Base-by-base conservation (phyloP, 2,113 vertebrate genomes). In the Perognathus longimembris region DNA sequence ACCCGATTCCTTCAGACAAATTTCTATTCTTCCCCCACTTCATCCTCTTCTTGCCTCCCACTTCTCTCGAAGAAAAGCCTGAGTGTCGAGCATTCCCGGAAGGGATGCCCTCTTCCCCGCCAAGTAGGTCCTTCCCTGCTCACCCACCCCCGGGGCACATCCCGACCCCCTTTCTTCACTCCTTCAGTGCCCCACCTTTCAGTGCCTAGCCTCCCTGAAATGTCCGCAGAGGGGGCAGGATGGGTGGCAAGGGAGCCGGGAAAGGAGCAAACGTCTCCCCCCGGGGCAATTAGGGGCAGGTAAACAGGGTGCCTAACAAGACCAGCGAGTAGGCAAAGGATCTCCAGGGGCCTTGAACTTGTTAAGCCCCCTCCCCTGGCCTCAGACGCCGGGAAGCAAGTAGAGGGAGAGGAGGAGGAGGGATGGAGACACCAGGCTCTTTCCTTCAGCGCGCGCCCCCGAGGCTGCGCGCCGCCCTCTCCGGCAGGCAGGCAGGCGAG, bases 251-350 rank as follows among this genome's bases (percentile, higher is more conserved):
- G 69, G 54, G 42, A 66, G 38, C 63, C 0, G 32, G 73, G 75
- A 38, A n/a, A 82, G 89, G 40, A 78, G 86, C 89, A 74, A 77
- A 78, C 63, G 69, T 94, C 85, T 83, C 83, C 78, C 90, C 61
- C 50, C 18, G 74, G 95, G 92, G 85, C 85, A 88, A 96, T 92
- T 90, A 94, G 21, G 77, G 74, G 77, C 69, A 83, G 85, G 81
- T 87, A 95, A 94, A 92, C 96, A 82, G 90, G 73, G 96, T 84
- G 40, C 36, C 91, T 85, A 87, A 95, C 76, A 45, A 89, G 92
- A 79, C 70, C 32, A 26, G 79, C 75, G 90, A 93, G 85, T 10
- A 57, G n/a, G 57, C 71, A 57, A 73, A 80, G 76, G 76, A 26
- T 78, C 89, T 85, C 80, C 64, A 30, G 85, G 69, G 83, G 38